Evolutionary conservation across 2,888 invertebrate species (phyloP).

Genomic region (Laspeyria flexula): DNA sequence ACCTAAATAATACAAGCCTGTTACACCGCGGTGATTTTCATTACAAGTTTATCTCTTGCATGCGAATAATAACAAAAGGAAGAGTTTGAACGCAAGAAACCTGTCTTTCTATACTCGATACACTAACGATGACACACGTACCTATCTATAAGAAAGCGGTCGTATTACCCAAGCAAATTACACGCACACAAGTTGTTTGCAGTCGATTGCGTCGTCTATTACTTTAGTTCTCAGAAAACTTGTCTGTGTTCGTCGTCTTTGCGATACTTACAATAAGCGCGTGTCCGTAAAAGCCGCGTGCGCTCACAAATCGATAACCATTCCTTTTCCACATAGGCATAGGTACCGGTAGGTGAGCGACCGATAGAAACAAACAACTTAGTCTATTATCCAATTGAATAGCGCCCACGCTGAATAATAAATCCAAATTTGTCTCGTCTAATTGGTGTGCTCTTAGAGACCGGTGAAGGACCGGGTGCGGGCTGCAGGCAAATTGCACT

Average conservation of each 20-base stretch:
- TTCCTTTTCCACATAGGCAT: no score
- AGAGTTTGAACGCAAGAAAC: slow-evolving; percentile 16
- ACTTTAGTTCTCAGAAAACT: slow-evolving; percentile 22
- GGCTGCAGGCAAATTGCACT: slow-evolving; percentile 74
- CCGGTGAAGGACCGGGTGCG: slow-evolving; percentile 53
- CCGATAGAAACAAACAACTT: slow-evolving; percentile 50
- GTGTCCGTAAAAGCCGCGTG: slow-evolving; percentile 31
- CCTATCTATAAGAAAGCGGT: slow-evolving; percentile 38
- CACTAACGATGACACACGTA: slow-evolving; percentile 36
- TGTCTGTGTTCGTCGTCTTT: slow-evolving; percentile 14
- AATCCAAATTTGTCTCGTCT: slow-evolving; percentile 74
- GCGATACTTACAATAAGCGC: slow-evolving; percentile 13
- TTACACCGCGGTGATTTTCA: slow-evolving; percentile 10
- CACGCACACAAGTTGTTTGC: slow-evolving; percentile 22
- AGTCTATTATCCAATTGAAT: slow-evolving; percentile 66
- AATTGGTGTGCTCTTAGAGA: slow-evolving; percentile 73
- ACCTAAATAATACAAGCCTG: slow-evolving; percentile 19
- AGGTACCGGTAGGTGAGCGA: slow-evolving; percentile 44
- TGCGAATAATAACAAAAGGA: slow-evolving; percentile 20
- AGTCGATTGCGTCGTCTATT: slow-evolving; percentile 30
- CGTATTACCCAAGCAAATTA: slow-evolving; percentile 46
- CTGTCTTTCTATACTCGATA: slow-evolving; percentile 19
- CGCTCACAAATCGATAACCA: slow-evolving; percentile 44
- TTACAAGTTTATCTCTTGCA: slow-evolving; percentile 11
- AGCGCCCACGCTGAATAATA: slow-evolving; percentile 68